A percentile compares a stretch with the other conserved stretches of the same genome.
phyloP scores from a whole-genome alignment of 2,113 vertebrate species.

The Archilochus colubris region DNA sequence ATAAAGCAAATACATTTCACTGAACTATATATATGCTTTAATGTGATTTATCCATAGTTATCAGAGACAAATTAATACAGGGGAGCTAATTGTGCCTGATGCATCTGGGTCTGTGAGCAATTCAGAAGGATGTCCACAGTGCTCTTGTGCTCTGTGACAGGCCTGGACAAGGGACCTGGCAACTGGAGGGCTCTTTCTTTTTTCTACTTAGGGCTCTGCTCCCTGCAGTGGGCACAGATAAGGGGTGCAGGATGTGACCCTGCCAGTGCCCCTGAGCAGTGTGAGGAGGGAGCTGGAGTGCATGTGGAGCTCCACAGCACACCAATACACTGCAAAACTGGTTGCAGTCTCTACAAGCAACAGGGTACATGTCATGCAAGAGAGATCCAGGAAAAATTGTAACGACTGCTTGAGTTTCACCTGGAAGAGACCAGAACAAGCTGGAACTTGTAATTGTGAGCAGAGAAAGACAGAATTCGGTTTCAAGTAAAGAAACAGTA shows the following conservation, averaged over 20 bases:
- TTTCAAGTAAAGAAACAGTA: neutral
- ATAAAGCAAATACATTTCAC: neutral
- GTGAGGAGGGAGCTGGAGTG: neutral
- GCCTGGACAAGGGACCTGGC: neutral
- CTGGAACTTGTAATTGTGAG: neutral
- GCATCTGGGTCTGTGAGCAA: neutral
- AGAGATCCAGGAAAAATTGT: neutral
- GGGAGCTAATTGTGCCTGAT: neutral
- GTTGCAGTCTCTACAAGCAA: neutral
- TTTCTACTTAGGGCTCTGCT: neutral
- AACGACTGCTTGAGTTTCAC: neutral
- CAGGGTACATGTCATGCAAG: neutral
- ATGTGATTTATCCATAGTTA: neutral
- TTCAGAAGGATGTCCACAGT: neutral
- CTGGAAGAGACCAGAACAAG: neutral
- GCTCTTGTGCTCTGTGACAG: neutral
- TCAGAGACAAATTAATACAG: neutral
- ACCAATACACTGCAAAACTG: neutral
- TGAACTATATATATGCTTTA: neutral
- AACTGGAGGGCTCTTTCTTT: neutral
- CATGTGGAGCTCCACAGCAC: neutral
- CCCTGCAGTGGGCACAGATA: rapidly evolving
- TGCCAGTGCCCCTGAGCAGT: neutral
- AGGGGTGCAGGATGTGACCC: neutral
- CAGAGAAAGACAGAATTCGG: neutral